phyloP scores from a whole-genome alignment of 2,888 invertebrate species.

The Habroteleia sp. region DNA sequence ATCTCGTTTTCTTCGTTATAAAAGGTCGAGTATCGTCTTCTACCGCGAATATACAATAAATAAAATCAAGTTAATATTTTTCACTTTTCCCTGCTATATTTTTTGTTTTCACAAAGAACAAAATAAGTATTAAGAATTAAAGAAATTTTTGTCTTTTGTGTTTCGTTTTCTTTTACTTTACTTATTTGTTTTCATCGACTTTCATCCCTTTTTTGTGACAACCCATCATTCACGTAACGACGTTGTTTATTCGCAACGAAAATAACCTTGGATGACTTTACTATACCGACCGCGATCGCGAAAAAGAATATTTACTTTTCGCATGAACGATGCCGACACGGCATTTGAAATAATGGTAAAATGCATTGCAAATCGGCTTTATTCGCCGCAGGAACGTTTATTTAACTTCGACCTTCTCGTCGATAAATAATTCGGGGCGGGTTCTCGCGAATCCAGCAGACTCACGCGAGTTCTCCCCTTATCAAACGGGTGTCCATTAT shows the following conservation, averaged over 20 bases:
- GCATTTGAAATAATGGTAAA: conserved; percentile 64
- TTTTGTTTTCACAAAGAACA: neutral
- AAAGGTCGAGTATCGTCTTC: conserved; percentile 33
- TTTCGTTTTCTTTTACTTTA: neutral
- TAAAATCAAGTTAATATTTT: conserved; percentile 20
- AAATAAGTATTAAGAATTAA: conserved; percentile 26
- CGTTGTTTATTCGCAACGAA: conserved; percentile 62
- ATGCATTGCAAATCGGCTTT: conserved; percentile 73
- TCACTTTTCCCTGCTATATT: neutral
- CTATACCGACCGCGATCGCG: conserved; percentile 32
- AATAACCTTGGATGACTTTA: conserved; percentile 58
- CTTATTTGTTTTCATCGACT: neutral
- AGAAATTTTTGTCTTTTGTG: neutral
- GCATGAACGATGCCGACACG: conserved; percentile 55
- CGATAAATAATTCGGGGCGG: conserved; percentile 76
- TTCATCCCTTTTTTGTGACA: conserved; percentile 8
- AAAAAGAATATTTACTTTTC: conserved; percentile 62
- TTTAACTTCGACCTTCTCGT: conserved; percentile 76
- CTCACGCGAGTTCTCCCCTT: conserved; percentile 81
- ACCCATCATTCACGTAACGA: conserved; percentile 57
- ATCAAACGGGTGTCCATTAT: conserved; percentile 79
- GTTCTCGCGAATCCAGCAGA: conserved; percentile 81
- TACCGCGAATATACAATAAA: conserved; percentile 25
- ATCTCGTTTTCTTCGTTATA: conserved; percentile 46
- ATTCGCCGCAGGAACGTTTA: conserved; percentile 72